These are phyloP conservation scores for Sialia sialis DNA, from an alignment of 2,113 vertebrate genomes.

Conservation along the genomic window DNA sequence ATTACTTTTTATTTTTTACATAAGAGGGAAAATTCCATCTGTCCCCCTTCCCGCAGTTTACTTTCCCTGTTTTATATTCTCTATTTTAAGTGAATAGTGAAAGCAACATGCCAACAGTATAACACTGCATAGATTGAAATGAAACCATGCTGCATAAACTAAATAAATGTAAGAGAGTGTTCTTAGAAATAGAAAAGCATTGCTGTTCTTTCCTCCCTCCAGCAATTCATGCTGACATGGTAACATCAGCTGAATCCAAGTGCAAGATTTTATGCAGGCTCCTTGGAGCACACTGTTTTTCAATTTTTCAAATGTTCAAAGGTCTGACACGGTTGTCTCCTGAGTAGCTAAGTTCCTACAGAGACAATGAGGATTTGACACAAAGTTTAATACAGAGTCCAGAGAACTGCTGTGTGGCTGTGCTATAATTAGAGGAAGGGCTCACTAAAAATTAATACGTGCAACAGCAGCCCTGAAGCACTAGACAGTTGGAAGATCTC, in stretches of 20 bases:
- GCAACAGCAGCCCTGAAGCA: neutral
- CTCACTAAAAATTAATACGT: constrained; percentile 15
- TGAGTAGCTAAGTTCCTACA: neutral
- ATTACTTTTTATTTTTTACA: neutral
- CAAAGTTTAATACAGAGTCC: neutral
- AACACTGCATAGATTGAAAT: constrained; percentile 24
- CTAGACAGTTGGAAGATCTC: neutral
- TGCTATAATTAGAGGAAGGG: neutral
- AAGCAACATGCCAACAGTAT: neutral
- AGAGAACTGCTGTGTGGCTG: neutral
- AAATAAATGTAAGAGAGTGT: constrained; percentile 2
- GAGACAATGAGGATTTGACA: neutral
- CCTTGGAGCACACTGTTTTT: neutral
- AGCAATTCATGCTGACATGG: constrained; percentile 26
- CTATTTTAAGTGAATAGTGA: constrained; percentile 9
- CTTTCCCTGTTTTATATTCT: neutral
- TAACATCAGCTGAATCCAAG: constrained; percentile 19
- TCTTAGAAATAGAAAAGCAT: constrained; percentile 37
- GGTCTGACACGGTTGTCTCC: neutral
- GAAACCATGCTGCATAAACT: neutral
- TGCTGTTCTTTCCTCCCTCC: neutral
- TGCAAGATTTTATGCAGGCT: constrained; percentile 34
- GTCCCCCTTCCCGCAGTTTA: neutral
- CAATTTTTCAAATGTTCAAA: neutral
- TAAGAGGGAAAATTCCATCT: constrained; percentile 21